These are phyloP conservation scores for Tetragnatha montana DNA, from an alignment of 2,888 invertebrate genomes.

Conservation along the genomic window DNA sequence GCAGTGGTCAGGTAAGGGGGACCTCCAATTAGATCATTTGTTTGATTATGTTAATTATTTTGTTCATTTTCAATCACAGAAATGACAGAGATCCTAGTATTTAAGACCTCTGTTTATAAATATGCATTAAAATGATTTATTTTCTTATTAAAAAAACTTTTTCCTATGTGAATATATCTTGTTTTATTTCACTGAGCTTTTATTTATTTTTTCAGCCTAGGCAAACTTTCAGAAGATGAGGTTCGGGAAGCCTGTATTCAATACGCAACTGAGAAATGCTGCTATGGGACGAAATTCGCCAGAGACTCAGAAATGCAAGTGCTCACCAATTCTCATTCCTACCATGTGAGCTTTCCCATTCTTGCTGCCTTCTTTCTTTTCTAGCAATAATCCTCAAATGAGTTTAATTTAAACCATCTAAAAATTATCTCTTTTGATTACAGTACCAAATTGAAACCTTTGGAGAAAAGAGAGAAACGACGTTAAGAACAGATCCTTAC, in stretches of 20 bases:
- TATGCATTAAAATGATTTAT: no score
- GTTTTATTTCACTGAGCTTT: background rate
- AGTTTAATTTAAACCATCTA: background rate
- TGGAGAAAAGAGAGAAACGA: conserved; percentile 66
- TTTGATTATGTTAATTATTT: no score
- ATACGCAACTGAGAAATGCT: conserved; percentile 77
- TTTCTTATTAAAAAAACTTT: no score
- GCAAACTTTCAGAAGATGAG: conserved; percentile 74
- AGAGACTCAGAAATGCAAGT: conserved; percentile 77
- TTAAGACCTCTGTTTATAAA: no score
- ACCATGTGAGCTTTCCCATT: conserved; percentile 77
- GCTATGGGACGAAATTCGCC: conserved; percentile 78
- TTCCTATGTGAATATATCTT: no score
- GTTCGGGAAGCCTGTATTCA: conserved; percentile 77
- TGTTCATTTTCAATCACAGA: no score
- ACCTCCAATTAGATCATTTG: no score
- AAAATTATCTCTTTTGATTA: background rate
- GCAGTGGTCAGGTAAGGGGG: no score
- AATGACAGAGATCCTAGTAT: no score
- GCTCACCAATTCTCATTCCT: conserved; percentile 77
- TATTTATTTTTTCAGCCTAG: conserved; percentile 32
- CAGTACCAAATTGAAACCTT: conserved; percentile 65
- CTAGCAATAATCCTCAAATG: background rate
- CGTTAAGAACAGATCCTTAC: conserved; percentile 29
- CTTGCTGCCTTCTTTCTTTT: background rate